Evolutionary conservation across 1,140 invertebrate species (phyloP), one percentile per base, ranked within the genome.

Genomic region (Platyura marginata): DNA sequence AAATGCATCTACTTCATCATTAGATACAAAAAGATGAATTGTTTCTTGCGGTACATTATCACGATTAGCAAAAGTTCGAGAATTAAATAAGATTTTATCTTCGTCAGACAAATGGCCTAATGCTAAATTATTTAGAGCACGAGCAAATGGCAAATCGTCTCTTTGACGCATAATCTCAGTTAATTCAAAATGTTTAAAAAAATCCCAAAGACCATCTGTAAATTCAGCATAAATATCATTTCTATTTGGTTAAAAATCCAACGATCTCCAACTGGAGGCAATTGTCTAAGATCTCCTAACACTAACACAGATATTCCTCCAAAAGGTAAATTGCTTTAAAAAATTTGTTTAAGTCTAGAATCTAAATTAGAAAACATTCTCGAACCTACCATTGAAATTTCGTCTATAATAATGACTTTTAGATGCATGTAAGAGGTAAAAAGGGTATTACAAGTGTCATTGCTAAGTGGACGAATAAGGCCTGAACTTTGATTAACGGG

Each of bases 321-420:
- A 46, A 53, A 53, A 20, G 29, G 19, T 42, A 47, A 22, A 10
- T 46, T 42, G 9, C 16, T 41, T 11, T 47, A 42, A 32, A 54
- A 51, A 34, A 61, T 54, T 51, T 59, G 51, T 40, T 48, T 40
- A 8, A 61, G 32, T 23, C 56, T 29, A 6, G 21, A 34, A 42
- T 58, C 47, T 11, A 62, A 48, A 37, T 51, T 32, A 19, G 45
- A 6, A 9, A 59, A 44, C 20, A 47, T 47, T 34, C 34, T 43
- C 8, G 37, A 8, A 21, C 52, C 53, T 2, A 56, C 45, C 54
- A 61, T 61, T 19, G 50, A 55, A 20, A 61, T 51, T 49, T 63
- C 58, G 48, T 61, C 57, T 34, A 61, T 54, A 21, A 63, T 56
- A 20, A 59, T 25, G 10, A 54, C 25, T 46, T 54, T 51, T n/a